Evolutionary conservation across 37 sponge, comb jelly and placozoan genomes (phyloP).

Genomic region (Ephydatia muelleri): DNA sequence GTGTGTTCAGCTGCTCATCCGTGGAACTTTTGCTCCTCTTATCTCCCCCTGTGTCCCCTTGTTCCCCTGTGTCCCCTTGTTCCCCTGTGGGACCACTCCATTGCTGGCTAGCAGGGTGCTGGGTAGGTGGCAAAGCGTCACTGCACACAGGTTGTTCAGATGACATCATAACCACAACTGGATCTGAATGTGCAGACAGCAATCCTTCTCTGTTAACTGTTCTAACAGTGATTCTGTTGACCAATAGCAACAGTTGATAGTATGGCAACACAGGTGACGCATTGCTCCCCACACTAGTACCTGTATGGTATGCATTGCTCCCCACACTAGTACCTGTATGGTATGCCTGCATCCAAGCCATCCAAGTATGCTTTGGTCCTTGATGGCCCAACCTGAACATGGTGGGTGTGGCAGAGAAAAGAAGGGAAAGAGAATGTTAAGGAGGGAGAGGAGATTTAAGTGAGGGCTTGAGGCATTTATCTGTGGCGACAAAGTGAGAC

Average conservation of each 20-base stretch:
- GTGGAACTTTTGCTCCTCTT: too few species aligned
- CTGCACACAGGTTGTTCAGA: neutral
- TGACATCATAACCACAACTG: slow-evolving; percentile 39
- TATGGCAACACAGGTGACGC: neutral
- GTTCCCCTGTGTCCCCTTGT: too few species aligned
- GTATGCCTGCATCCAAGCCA: slow-evolving; percentile 50
- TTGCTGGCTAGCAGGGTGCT: too few species aligned
- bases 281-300: neutral
- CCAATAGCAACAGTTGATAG: neutral
- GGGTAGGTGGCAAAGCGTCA: too few species aligned
- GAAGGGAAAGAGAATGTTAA: neutral
- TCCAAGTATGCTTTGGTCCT: slow-evolving; percentile 75
- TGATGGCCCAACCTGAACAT: slow-evolving; percentile 46
- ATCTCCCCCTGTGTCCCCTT: too few species aligned
- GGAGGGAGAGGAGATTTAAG: neutral
- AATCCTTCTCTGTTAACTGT: slow-evolving; percentile 46
- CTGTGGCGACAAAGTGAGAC: neutral
- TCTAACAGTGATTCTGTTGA: slow-evolving; percentile 47
- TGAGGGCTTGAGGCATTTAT: neutral
- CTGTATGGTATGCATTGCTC: neutral
- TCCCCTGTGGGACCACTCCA: too few species aligned
- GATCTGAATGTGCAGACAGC: slow-evolving; percentile 51
- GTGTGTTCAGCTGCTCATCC: too few species aligned
- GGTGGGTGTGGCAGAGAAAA: neutral
- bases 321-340: slow-evolving; percentile 53